phyloP scores from a whole-genome alignment of 2,797 vertebrate species.

The Agapornis canus region DNA sequence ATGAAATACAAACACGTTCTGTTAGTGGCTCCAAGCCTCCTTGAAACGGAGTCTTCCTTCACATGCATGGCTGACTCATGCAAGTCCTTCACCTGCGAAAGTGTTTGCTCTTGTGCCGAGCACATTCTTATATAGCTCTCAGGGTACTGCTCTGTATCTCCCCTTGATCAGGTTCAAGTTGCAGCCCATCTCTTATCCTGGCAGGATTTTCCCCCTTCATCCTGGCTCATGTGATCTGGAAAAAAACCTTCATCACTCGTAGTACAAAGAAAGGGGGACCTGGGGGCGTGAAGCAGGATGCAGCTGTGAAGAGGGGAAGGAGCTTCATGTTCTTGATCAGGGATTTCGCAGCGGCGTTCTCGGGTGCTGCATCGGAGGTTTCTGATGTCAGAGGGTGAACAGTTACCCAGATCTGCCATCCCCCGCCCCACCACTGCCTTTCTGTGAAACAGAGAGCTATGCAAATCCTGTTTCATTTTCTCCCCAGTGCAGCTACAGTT shows the following conservation, averaged over 20 bases:
- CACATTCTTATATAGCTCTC: slow-evolving; percentile 77
- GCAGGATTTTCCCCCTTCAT: slow-evolving; percentile 79
- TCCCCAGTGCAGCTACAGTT: background rate
- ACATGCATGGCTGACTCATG: slow-evolving; percentile 66
- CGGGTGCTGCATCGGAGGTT: background rate
- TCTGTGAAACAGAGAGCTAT: background rate
- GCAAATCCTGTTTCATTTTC: slow-evolving; percentile 67
- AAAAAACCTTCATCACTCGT: slow-evolving; percentile 76
- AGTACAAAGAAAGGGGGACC: slow-evolving; percentile 58
- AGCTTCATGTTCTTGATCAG: slow-evolving; percentile 57
- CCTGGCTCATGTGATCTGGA: slow-evolving; percentile 81
- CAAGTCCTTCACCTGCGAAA: slow-evolving; percentile 49
- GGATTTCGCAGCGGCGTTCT: slow-evolving; percentile 34
- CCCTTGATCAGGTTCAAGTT: slow-evolving; percentile 49
- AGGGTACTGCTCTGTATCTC: slow-evolving; percentile 60
- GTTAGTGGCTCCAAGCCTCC: slow-evolving; percentile 27
- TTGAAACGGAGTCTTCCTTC: slow-evolving; percentile 20
- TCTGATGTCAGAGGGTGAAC: slow-evolving; percentile 61
- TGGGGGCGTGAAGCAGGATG: slow-evolving; percentile 74
- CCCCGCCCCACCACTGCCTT: background rate
- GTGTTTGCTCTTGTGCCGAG: slow-evolving; percentile 23
- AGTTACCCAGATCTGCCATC: background rate
- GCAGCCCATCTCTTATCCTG: slow-evolving; percentile 74
- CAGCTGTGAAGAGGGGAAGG: slow-evolving; percentile 57
- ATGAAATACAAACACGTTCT: slow-evolving; percentile 57